phyloP scores from a whole-genome alignment of 2,113 vertebrate genomes.

The Phrynocephalus versicolor region DNA sequence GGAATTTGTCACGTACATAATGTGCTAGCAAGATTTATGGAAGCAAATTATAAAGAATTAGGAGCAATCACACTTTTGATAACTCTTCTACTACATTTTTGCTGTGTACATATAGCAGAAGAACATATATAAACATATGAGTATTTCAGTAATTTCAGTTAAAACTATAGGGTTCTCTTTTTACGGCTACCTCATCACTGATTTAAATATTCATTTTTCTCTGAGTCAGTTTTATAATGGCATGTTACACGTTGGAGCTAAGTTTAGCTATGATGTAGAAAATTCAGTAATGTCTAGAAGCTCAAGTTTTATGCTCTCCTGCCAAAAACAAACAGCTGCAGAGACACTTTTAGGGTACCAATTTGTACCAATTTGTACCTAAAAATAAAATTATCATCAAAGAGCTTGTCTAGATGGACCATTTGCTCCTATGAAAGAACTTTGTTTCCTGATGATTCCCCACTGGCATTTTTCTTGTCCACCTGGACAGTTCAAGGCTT shows the following conservation, averaged over 20 bases:
- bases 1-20: slow-evolving; percentile 26
- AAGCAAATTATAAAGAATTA: slow-evolving; percentile 54
- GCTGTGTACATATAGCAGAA: slow-evolving; percentile 33
- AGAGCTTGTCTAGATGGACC: too few species aligned
- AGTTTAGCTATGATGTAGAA: slow-evolving; percentile 27
- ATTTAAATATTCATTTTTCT: slow-evolving; percentile 24
- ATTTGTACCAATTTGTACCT: slow-evolving; percentile 1
- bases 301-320: neutral
- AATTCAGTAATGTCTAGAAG: slow-evolving; percentile 46
- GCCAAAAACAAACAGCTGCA: neutral
- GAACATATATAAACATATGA: slow-evolving; percentile 34
- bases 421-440: too few species aligned
- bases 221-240: slow-evolving; percentile 36
- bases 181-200: slow-evolving; percentile 20
- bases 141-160: slow-evolving; percentile 43
- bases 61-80: slow-evolving; percentile 28
- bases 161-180: slow-evolving; percentile 34
- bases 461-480: neutral
- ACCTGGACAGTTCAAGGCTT: neutral
- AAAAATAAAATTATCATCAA: slow-evolving; percentile 2
- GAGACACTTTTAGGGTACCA: neutral
- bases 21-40: slow-evolving; percentile 53
- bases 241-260: slow-evolving; percentile 47
- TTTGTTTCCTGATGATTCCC: too few species aligned
- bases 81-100: slow-evolving; percentile 27